Conservation (phyloP, 1,140 invertebrate genomes). For the Sitodiplosis mosellana region DNA sequence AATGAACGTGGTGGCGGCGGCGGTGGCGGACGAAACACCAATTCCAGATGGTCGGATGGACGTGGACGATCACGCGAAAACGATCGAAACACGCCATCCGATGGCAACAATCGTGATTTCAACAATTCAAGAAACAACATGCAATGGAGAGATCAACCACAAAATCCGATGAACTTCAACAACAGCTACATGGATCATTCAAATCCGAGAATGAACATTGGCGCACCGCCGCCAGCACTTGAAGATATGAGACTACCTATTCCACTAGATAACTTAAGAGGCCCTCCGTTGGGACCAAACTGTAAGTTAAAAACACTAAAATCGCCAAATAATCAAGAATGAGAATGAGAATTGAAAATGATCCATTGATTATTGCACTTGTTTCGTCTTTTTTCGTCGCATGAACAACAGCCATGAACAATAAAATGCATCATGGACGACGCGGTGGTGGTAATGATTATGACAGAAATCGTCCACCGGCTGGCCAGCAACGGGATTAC, state of each 20-base stretch:
- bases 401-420: neutral
- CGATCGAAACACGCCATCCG: slow-evolving; percentile 1
- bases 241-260: neutral
- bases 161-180: neutral
- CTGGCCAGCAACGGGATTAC: slow-evolving; percentile 1
- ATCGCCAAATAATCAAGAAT: neutral
- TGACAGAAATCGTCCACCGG: neutral
- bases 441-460: neutral
- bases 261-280: neutral
- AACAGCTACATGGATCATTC: neutral
- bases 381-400: neutral
- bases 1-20: slow-evolving; percentile 5
- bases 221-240: neutral
- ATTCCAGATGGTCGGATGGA: slow-evolving; percentile 8
- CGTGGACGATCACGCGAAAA: slow-evolving; percentile 5
- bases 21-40: neutral
- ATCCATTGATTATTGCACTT: neutral
- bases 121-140: neutral
- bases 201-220: neutral
- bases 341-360: neutral
- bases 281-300: neutral
- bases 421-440: too few species aligned
- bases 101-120: neutral
- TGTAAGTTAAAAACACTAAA: neutral
- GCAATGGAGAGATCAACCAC: neutral